These are phyloP conservation scores for Bufotes viridis DNA, from an alignment of 2,797 vertebrate species.

Conservation along the genomic window DNA sequence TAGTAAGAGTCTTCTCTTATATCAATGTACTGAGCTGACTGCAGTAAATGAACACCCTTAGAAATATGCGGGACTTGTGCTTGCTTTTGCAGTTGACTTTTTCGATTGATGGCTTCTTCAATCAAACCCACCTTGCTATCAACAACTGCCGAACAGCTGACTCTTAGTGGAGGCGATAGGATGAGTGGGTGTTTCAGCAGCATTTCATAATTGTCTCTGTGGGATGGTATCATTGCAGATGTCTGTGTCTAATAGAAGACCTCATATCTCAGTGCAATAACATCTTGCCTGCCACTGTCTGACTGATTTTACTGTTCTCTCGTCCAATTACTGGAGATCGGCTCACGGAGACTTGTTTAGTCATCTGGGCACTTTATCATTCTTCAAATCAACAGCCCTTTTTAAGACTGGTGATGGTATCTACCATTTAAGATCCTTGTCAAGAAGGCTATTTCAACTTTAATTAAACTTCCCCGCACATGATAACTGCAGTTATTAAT, in stretches of 20 bases:
- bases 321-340: conserved; percentile 52
- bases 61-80: background rate
- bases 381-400: conserved; percentile 53
- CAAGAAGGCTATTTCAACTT: conserved; percentile 61
- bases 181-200: conserved; percentile 49
- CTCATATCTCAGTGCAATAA: conserved; percentile 50
- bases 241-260: conserved; percentile 50
- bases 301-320: conserved; percentile 56
- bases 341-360: conserved; percentile 55
- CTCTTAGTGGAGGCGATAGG: background rate
- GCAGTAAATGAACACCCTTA: background rate
- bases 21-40: background rate
- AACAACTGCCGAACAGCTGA: conserved; percentile 31
- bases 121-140: conserved; percentile 11
- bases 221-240: conserved; percentile 47
- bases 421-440: conserved; percentile 59
- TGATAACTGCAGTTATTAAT: conserved; percentile 58
- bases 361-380: conserved; percentile 47
- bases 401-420: conserved; percentile 52
- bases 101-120: conserved; percentile 43
- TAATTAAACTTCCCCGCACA: conserved; percentile 61
- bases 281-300: conserved; percentile 55
- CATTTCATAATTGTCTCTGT: conserved; percentile 58
- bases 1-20: background rate
- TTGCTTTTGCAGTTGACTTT: background rate